Evolutionary conservation across 2,113 vertebrate genomes (phyloP), one percentile per base, ranked within the genome.

Genomic region (Pomatostomus ruficeps): DNA sequence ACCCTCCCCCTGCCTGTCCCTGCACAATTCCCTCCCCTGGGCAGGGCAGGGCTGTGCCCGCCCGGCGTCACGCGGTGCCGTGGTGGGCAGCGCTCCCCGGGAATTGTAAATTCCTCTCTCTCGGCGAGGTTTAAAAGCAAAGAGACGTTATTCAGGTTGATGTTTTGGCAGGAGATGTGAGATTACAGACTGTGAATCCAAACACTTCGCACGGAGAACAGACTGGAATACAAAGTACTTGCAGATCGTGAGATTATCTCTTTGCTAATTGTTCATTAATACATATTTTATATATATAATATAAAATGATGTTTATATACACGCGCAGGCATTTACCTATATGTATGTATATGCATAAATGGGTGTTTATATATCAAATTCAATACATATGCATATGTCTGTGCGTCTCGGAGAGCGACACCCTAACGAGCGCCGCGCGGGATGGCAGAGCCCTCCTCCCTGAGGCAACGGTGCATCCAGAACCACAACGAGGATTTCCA

Each of bases 11-110:
- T 8, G 33, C 62, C 49, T 0, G 9, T 26, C 35, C 71, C 90
- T 2, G 65, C 18, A 0, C 1, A 0, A 2, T 1, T 1, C 4
- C 49, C 55, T 22, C 6, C 35, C 1, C 1, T 0, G 21, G 76
- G 2, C n/a, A 3, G 12, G 3, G 48, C 55, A 1, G 12, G 58
- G 66, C 33, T 1, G 15, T 3, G 35, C 14, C 52, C 13, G 78
- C 58, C 73, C 4, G 0, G 35, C 7, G 1, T 14, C 81, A 25
- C 71, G 0, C 38, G 2, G 59, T 0, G 19, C 31, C 13, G 1
- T 1, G 58, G 62, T 3, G 1, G 80, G 68, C 33, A 75, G 46
- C 0, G 19, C 11, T 26, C 5, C 3, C 79, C 11, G 0, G 2
- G 36, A 46, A 19, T 12, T 28, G 68, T 7, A 11, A 51, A 29